Evolutionary conservation across 2,113 vertebrate genomes (phyloP).

Genomic region (Pyxicephalus adspersus): DNA sequence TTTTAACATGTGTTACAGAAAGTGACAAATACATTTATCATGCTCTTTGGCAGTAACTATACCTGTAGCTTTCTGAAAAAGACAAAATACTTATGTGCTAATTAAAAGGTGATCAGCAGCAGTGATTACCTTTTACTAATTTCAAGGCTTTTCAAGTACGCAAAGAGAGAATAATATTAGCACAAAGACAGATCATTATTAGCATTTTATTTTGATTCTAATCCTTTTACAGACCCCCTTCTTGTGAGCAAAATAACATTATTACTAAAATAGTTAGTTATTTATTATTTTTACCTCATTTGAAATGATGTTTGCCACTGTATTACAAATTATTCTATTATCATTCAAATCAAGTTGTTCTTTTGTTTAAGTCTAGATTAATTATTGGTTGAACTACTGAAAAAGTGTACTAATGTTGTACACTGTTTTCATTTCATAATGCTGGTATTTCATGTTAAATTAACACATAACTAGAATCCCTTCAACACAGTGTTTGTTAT

Average conservation of each 20-base stretch:
- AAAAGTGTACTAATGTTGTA: neutral
- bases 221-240: neutral
- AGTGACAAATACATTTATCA: neutral
- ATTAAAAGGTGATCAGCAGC: neutral
- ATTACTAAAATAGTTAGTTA: neutral
- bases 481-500: neutral
- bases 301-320: too few species aligned
- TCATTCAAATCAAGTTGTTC: too few species aligned
- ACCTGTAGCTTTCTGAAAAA: neutral
- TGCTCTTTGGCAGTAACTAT: neutral
- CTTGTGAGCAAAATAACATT: neutral
- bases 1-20: neutral
- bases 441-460: neutral
- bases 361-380: neutral
- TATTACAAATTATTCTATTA: too few species aligned
- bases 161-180: too few species aligned
- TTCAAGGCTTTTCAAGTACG: neutral
- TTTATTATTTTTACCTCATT: slow-evolving; percentile 2
- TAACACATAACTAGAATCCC: neutral
- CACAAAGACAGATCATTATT: too few species aligned
- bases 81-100: neutral
- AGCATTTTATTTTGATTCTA: neutral
- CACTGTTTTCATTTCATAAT: neutral
- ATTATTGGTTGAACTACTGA: neutral
- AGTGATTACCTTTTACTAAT: neutral